phyloP scores from a whole-genome alignment of 1,140 invertebrate species.

The Gonatopus flavifemur region DNA sequence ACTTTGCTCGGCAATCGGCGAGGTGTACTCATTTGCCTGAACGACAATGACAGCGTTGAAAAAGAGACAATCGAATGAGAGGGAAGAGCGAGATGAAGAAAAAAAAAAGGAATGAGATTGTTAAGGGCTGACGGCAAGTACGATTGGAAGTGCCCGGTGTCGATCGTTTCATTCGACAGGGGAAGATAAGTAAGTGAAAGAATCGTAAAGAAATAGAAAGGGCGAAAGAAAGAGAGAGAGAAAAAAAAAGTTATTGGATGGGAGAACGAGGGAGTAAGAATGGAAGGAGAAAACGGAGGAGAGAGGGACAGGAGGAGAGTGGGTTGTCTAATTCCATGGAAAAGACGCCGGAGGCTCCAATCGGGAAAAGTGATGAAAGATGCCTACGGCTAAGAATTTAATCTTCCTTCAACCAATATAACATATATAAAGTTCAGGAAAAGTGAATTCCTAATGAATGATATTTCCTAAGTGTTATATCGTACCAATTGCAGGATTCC shows the following conservation, averaged over 20 bases:
- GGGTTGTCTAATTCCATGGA: too few relatives aligned
- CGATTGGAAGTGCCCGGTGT: not conserved
- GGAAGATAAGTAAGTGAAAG: not conserved
- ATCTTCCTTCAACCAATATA: too few relatives aligned
- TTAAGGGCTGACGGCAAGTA: not conserved
- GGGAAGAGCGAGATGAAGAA: not conserved
- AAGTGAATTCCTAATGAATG: too few relatives aligned
- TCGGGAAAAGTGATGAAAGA: too few relatives aligned
- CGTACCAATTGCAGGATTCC: too few relatives aligned
- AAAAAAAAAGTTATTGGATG: too few relatives aligned
- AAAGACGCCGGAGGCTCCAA: too few relatives aligned
- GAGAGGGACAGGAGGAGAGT: conserved; percentile 4
- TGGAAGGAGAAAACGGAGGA: not conserved
- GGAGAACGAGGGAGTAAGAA: not conserved
- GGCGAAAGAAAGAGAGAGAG: not conserved
- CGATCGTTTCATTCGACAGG: too few relatives aligned
- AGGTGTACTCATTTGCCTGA: conserved; percentile 14
- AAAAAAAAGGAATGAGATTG: not conserved
- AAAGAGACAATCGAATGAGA: conserved; percentile 7
- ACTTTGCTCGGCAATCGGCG: conserved; percentile 10
- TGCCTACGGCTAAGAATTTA: too few relatives aligned
- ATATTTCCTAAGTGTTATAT: too few relatives aligned
- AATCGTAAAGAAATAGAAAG: not conserved
- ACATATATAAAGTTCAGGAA: too few relatives aligned
- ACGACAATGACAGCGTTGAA: conserved; percentile 5